Base-by-base conservation (phyloP, 2,888 invertebrate genomes). In the Ptycholaimellus sp. region DNA sequence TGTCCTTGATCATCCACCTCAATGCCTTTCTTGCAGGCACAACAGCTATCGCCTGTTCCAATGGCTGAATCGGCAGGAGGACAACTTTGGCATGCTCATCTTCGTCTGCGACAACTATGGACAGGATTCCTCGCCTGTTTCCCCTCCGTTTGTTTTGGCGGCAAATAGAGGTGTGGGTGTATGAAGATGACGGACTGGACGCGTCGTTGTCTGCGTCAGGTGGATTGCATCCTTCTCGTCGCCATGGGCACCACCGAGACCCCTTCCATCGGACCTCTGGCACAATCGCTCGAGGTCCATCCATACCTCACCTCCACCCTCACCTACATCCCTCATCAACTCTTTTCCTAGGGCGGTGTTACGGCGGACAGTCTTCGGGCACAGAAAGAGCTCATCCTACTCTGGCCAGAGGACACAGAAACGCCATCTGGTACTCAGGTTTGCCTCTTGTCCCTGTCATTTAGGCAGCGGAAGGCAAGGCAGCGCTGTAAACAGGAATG, bases 51-150 rank as follows among this genome's bases (percentile, higher is more conserved):
- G 53, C 3, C 54, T 99, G 42, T 82, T 83, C 41, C 82, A 82
- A n/a, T 99, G 96, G 96, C 66, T 96, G 36, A 90, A 83, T 0
- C 85, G 87, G 50, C 90, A 93, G 58, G 96, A 99, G 59, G 96
- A 99, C 60, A 80, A 83, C 47, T 83, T 93, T 58, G 61, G 74
- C 57, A 79, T 96, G 51, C 80, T 87, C 1, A 61, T 99, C 28
- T 99, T 96, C 61, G 90, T 93, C 57, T 96, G 96, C 58, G 96
- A 99, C 56, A 71, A 73, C 20, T 73, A 73, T 17, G n/a, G n/a
- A n/a, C n/a, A n/a, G n/a, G n/a, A n/a, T n/a, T n/a, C n/a, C n/a
- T n/a, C n/a, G n/a, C n/a, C n/a, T n/a, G n/a, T n/a, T n/a, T n/a
- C n/a, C n/a, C n/a, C n/a, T n/a, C n/a, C n/a, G n/a, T n/a, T n/a